Conservation (phyloP, 2,797 vertebrate species). For the Prionace glauca region DNA sequence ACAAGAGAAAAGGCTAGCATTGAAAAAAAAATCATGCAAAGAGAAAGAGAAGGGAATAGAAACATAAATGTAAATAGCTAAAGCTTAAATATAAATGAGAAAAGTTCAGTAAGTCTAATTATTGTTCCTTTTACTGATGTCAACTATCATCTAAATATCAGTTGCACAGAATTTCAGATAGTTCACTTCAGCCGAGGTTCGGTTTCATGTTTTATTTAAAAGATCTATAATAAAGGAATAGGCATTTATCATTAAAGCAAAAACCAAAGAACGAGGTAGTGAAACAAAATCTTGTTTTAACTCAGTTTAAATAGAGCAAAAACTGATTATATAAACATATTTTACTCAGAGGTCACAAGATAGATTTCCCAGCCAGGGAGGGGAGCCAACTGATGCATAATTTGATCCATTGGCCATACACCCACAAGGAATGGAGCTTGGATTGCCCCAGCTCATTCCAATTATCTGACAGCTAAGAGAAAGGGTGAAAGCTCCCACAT, state of each 20-base stretch:
- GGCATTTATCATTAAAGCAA: not conserved
- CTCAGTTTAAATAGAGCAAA: not conserved
- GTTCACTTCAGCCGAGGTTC: not conserved
- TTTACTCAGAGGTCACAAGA: not conserved
- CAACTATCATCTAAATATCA: not conserved
- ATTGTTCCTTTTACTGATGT: not conserved
- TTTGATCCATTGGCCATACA: not conserved
- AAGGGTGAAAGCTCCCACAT: not conserved
- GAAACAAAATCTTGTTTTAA: not conserved
- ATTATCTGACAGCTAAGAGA: not conserved
- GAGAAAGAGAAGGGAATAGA: not conserved
- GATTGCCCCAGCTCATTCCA: not conserved
- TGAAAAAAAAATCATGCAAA: not conserved
- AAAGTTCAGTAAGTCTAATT: not conserved
- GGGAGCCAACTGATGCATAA: not conserved
- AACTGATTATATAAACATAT: not conserved
- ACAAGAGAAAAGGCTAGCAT: not conserved
- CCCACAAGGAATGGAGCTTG: not conserved
- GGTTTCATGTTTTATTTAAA: not conserved
- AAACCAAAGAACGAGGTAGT: not conserved
- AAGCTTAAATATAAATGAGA: not conserved
- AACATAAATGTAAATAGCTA: not conserved
- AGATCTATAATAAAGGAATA: not conserved
- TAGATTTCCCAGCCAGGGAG: not conserved
- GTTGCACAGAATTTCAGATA: not conserved